Base-by-base conservation (phyloP, 2,113 vertebrate genomes). In the Vidua macroura region DNA sequence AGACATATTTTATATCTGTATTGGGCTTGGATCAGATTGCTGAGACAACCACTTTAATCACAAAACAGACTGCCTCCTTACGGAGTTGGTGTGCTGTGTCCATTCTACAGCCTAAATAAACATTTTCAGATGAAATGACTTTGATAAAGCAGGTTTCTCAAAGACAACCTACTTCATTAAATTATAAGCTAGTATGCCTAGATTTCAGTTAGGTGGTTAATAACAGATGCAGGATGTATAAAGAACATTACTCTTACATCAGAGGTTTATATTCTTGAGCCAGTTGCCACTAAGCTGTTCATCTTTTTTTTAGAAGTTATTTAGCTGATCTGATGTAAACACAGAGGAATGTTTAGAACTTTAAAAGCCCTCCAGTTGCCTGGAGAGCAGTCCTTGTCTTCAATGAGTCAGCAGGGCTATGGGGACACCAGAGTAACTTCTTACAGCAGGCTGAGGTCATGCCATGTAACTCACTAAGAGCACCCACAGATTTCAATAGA, bases 401-500 rank as follows among this genome's bases (percentile, higher is more conserved):
- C 72, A 93, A 6, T 83, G 74, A 96, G 64, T 95, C 62, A 49
- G 46, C 55, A 89, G 60, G 13, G 77, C 74, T 74, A 94, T 81
- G 25, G 60, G 58, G 52, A 75, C 25, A 69, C 37, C 20, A 83
- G 49, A 92, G 27, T 43, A 89, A 93, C 56, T 70, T 55, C 94
- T 56, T 46, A 88, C 1, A 96, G 84, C 68, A 79, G 46, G 46
- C 31, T 46, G 20, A 81, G 85, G 80, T 95, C 77, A 83, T 5
- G 5, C 39, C 6, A 31, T 28, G 8, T 51, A 73, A 93, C 33
- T 75, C 68, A 82, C 68, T 74, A 93, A 80, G 67, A 72, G 86
- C 23, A 92, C 33, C 14, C 75, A 84, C 44, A 88, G 64, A 59
- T 83, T 80, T 88, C 51, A 83, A 63, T 43, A 60, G 30, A 84